These are phyloP conservation scores for Molanna angustata DNA, from an alignment of 2,888 invertebrate species.

Conservation along the genomic window DNA sequence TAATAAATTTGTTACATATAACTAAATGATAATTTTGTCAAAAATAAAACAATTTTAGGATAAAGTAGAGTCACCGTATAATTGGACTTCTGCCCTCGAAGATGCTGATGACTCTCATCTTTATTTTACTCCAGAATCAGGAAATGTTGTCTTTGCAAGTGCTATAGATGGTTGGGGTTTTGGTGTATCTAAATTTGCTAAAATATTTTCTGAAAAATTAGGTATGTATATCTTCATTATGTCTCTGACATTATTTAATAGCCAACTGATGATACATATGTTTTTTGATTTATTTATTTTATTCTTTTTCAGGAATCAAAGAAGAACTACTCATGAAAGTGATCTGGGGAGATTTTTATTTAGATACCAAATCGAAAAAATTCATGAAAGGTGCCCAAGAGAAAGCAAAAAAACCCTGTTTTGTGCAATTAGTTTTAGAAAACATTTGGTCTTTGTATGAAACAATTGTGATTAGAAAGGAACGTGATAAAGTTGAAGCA, in stretches of 20 bases:
- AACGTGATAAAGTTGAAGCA: constrained; percentile 66
- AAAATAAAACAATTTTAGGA: too few relatives aligned
- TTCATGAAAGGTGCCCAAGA: constrained; percentile 87
- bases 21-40: too few relatives aligned
- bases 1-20: too few relatives aligned
- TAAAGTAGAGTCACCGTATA: constrained; percentile 42
- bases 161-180: constrained; percentile 92
- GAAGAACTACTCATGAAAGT: constrained; percentile 71
- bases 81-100: constrained; percentile 80
- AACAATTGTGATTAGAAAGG: constrained; percentile 70
- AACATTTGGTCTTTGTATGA: constrained; percentile 91
- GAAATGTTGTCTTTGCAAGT: constrained; percentile 96
- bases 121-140: constrained; percentile 91
- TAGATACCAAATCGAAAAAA: constrained; percentile 79
- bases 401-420: constrained; percentile 89
- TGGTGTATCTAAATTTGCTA: constrained; percentile 78
- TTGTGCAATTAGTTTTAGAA: constrained; percentile 88
- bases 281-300: constrained; percentile 2
- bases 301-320: constrained; percentile 58
- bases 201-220: constrained; percentile 69
- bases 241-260: neutral
- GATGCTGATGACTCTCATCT: constrained; percentile 80
- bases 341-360: constrained; percentile 93
- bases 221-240: constrained; percentile 38
- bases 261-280: neutral